Percentiles rank a stretch among this genome's conserved stretches.
These are phyloP conservation scores for Microtus pennsylvanicus DNA, from an alignment of 2,113 vertebrate genomes.

Conservation along the genomic window DNA sequence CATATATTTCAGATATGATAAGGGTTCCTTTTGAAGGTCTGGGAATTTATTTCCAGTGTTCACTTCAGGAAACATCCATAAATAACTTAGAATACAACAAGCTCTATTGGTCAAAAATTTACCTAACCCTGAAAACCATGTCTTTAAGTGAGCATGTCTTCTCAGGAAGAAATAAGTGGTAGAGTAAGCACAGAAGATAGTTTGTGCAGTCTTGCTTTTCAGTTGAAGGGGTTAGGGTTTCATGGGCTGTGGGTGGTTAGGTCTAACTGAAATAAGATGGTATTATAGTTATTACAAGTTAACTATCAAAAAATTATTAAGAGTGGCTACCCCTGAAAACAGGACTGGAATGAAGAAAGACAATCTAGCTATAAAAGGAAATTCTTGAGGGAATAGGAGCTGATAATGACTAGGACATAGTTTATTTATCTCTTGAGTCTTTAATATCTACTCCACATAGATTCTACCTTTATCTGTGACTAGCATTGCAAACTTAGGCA, in stretches of 20 bases:
- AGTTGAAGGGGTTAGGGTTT: not conserved
- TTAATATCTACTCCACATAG: not conserved
- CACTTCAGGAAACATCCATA: constrained; percentile 4
- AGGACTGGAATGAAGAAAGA: constrained; percentile 20
- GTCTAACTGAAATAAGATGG: not conserved
- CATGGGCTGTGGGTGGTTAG: not conserved
- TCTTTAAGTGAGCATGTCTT: not conserved
- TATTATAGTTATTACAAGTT: not conserved
- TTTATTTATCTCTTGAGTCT: not conserved
- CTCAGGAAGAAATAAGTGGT: constrained; percentile 18
- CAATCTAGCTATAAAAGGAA: constrained; percentile 10
- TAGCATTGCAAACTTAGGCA: not conserved
- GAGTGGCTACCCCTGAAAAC: not conserved
- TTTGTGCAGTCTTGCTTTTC: constrained; percentile 10
- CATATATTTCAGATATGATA: not conserved
- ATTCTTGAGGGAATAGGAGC: constrained; percentile 26
- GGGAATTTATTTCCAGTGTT: constrained; percentile 14
- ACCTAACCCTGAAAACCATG: not conserved
- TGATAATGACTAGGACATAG: not conserved
- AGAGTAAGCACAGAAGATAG: not conserved
- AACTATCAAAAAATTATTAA: constrained; percentile 10
- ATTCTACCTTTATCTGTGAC: constrained; percentile 29
- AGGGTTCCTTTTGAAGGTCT: not conserved
- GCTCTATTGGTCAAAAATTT: not conserved
- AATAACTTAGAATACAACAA: constrained; percentile 28